A percentile compares a stretch with the other conserved stretches of the same genome.
These are phyloP conservation scores for Cinclus cinclus DNA, from an alignment of 2,113 vertebrate genomes.

Conservation along the genomic window DNA sequence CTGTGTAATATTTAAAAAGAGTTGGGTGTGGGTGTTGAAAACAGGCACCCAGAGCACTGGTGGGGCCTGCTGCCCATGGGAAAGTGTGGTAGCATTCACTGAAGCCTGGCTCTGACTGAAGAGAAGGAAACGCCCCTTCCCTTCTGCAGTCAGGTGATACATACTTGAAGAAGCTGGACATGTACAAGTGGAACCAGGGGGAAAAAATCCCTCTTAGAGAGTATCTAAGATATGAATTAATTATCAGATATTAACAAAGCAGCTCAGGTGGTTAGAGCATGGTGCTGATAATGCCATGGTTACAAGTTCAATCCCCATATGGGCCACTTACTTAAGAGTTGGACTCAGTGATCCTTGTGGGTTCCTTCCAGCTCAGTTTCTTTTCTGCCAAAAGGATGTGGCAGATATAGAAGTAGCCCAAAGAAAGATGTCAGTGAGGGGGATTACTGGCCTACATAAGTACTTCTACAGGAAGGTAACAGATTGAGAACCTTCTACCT, in stretches of 20 bases:
- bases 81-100: no score
- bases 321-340: background rate
- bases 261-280: background rate
- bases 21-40: background rate
- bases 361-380: background rate
- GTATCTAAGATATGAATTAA: background rate
- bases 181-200: background rate
- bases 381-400: background rate
- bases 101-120: background rate
- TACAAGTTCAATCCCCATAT: fast-evolving
- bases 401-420: background rate
- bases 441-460: background rate
- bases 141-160: background rate
- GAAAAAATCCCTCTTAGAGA: background rate
- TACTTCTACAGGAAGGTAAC: background rate
- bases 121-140: background rate
- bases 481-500: background rate
- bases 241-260: background rate
- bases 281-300: background rate
- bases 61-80: background rate
- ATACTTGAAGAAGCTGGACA: background rate
- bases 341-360: fast-evolving
- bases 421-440: background rate
- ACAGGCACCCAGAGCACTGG: fast-evolving
- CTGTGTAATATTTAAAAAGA: no score